phyloP scores from a whole-genome alignment of 2,888 invertebrate species.

The Agapetus fuscipes region DNA sequence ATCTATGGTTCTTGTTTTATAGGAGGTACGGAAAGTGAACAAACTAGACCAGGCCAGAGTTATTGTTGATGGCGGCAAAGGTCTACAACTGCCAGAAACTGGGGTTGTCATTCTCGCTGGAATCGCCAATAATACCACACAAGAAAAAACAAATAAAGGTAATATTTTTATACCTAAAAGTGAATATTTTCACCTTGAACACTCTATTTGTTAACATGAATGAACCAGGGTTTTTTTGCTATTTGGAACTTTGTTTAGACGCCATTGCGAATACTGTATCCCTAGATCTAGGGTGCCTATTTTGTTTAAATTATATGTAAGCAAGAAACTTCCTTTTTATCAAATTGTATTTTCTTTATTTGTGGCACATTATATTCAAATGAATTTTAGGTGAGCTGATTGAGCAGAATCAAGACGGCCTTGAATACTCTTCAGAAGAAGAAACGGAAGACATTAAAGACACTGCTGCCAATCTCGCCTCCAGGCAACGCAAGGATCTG shows the following conservation, averaged over 20 bases:
- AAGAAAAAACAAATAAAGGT: constrained; percentile 63
- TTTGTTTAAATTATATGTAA: too few species aligned
- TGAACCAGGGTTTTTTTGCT: too few species aligned
- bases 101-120: constrained; percentile 76
- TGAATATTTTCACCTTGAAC: too few species aligned
- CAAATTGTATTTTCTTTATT: too few species aligned
- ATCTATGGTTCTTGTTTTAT: constrained; percentile 27
- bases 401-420: constrained; percentile 95
- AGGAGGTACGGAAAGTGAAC: constrained; percentile 75
- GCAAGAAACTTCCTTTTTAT: too few species aligned
- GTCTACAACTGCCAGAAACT: constrained; percentile 36
- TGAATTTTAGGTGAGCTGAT: constrained; percentile 81
- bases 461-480: constrained; percentile 78
- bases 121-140: constrained; percentile 69
- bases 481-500: constrained; percentile 85
- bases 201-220: too few species aligned
- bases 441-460: constrained; percentile 91
- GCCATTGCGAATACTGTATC: too few species aligned
- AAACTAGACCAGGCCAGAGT: constrained; percentile 54
- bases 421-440: constrained; percentile 97
- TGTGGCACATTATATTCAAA: too few species aligned
- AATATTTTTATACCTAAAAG: too few species aligned
- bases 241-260: too few species aligned
- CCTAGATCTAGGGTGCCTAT: too few species aligned
- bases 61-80: constrained; percentile 38